A percentile compares a stretch with the other conserved stretches of the same genome.
phyloP scores from a whole-genome alignment of 53 echinoderm and acorn worm species.

The Echinarachnius parma region DNA sequence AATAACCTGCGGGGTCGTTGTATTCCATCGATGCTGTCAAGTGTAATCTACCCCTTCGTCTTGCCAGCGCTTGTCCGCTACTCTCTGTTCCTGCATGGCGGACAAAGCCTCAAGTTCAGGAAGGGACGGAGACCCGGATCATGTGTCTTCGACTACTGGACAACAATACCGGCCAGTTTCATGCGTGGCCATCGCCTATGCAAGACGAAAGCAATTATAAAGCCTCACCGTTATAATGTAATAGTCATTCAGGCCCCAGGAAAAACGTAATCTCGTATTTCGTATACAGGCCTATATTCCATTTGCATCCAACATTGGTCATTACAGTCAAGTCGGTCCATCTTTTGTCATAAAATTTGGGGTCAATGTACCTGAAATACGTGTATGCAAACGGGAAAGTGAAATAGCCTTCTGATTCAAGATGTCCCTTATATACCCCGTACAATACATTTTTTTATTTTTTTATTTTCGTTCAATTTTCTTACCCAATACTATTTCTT shows the following conservation, averaged over 20 bases:
- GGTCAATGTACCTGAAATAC: no score
- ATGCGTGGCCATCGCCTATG: not conserved
- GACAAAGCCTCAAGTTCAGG: constrained; percentile 13
- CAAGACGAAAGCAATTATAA: constrained; percentile 20
- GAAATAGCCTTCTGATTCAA: no score
- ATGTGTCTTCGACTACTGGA: constrained; percentile 23
- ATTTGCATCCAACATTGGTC: constrained; percentile 20
- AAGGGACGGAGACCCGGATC: not conserved
- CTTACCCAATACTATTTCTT: not conserved
- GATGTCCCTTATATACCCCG: no score
- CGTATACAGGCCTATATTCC: not conserved
- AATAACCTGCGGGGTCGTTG: no score
- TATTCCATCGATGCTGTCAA: no score
- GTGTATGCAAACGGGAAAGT: no score
- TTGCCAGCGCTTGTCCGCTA: constrained; percentile 9
- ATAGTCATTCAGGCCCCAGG: constrained; percentile 35
- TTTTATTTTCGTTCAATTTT: not conserved
- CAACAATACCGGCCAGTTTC: constrained; percentile 18
- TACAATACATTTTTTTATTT: not conserved
- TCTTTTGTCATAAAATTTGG: no score
- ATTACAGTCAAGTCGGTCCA: constrained; percentile 31
- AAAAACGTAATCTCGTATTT: constrained; percentile 27
- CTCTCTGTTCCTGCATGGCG: not conserved
- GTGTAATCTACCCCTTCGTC: constrained; percentile 1
- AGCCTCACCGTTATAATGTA: constrained; percentile 10